Evolutionary conservation across 2,888 invertebrate genomes (phyloP), one percentile per base, ranked within the genome.

Genomic region (Pachymerium ferrugineum): DNA sequence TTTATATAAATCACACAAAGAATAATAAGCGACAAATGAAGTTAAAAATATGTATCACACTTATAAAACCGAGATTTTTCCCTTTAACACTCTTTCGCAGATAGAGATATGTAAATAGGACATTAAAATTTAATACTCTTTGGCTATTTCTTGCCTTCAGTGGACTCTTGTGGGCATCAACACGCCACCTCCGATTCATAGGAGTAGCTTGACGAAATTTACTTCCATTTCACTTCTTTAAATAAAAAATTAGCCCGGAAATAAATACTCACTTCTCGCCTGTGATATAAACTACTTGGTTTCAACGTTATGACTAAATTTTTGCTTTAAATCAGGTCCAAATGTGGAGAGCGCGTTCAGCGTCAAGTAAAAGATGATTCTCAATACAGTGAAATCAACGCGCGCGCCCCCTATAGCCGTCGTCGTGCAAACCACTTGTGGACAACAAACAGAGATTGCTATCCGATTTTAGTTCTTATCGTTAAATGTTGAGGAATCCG

Each of bases 341-440:
- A 25, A 62, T n/a, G 62, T 19, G 10, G 62, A 62, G 62, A 0
- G 62, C 22, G 28, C 14, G 28, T 62, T 28, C 28, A 62, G 25
- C n/a, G 62, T 62, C 12, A 62, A 62, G 62, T 62, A 28, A 62
- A 62, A 62, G 62, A 62, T 62, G 62, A 28, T 22, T 28, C 62
- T 62, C 62, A 62, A 28, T 22, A 62, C 62, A 62, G 62, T 62
- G 28, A 62, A 47, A 62, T 14, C 62, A 62, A 28, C 28, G 62
- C 62, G 3, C 5, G 62, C 62, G 62, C 62, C 62, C 62, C 62
- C 62, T 62, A 62, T 14, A 62, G 62, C 1, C 10, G 25, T n/a
- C 28, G 25, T n/a, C 28, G 3, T 12, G 10, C 28, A 62, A 62
- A 62, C 62, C 62, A 62, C 62, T 62, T 62, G 62, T 62, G 28